These are phyloP conservation scores for Eulimnadia texana DNA, from an alignment of 1,140 invertebrate species.

Conservation along the genomic window DNA sequence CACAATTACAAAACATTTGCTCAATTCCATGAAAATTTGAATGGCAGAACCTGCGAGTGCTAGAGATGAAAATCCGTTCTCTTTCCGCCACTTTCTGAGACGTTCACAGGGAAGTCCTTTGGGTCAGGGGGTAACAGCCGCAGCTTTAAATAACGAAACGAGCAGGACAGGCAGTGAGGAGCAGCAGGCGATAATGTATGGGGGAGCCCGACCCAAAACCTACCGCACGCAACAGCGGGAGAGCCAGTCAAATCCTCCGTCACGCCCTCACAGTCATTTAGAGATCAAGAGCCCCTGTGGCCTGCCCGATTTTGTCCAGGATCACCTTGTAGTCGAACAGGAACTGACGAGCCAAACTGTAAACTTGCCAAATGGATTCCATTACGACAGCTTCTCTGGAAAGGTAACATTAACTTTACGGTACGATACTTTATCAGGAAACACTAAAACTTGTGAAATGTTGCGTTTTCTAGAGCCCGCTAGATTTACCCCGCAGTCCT, in stretches of 20 bases:
- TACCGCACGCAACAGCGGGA: slow-evolving; percentile 23
- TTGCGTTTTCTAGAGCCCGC: not conserved
- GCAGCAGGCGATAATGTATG: slow-evolving; percentile 22
- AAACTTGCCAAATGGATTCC: not conserved
- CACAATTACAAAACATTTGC: too few species aligned
- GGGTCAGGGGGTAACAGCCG: too few species aligned
- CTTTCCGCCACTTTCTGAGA: slow-evolving; percentile 60
- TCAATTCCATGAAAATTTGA: too few species aligned
- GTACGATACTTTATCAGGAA: too few species aligned
- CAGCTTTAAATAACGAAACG: too few species aligned
- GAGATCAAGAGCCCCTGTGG: slow-evolving; percentile 23
- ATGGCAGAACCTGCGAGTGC: too few species aligned
- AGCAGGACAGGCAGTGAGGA: slow-evolving; percentile 28
- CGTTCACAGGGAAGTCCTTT: not conserved
- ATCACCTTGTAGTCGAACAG: slow-evolving; percentile 43
- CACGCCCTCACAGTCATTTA: not conserved
- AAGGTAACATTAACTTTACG: too few species aligned
- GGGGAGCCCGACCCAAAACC: slow-evolving; percentile 39
- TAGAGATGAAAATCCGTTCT: slow-evolving; percentile 57
- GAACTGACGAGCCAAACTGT: not conserved
- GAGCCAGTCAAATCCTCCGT: slow-evolving; percentile 1
- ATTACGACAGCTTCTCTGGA: not conserved
- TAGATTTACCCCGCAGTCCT: slow-evolving; percentile 4
- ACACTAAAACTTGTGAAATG: not conserved
- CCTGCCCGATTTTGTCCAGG: slow-evolving; percentile 43